Evolutionary conservation across 1,140 invertebrate genomes (phyloP).

Genomic region (Musca vetustissima): DNA sequence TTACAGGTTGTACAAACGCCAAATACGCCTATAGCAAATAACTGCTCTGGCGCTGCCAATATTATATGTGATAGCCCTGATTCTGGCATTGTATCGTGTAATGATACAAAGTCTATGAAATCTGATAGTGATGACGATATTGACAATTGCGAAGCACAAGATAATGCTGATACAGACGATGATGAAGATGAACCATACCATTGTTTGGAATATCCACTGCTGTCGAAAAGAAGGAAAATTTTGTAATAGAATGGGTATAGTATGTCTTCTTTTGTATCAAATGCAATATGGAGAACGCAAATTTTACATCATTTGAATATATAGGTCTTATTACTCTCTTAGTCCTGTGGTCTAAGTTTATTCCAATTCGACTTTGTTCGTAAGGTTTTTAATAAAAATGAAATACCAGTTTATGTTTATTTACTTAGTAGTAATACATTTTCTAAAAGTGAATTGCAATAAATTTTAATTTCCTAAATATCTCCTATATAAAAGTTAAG

Average conservation of each 20-base stretch:
- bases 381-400: background rate
- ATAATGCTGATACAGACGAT: slow-evolving; percentile 1
- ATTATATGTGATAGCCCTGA: slow-evolving; percentile 28
- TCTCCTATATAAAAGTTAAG: no score
- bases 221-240: slow-evolving; percentile 21
- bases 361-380: no score
- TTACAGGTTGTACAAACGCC: background rate
- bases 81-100: slow-evolving; percentile 28
- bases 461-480: no score
- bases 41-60: background rate
- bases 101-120: slow-evolving; percentile 27
- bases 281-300: no score
- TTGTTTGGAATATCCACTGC: slow-evolving; percentile 9
- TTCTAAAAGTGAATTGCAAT: no score
- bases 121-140: slow-evolving; percentile 21
- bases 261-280: background rate
- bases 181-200: slow-evolving; percentile 5
- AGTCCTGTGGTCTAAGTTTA: no score
- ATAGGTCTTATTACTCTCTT: no score
- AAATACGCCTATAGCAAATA: slow-evolving; percentile 9
- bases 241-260: background rate
- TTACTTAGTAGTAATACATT: no score
- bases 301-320: no score
- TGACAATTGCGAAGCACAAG: background rate
- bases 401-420: background rate